These are phyloP conservation scores for Seriola quinqueradiata DNA, from an alignment of 2,113 vertebrate species.

Conservation along the genomic window DNA sequence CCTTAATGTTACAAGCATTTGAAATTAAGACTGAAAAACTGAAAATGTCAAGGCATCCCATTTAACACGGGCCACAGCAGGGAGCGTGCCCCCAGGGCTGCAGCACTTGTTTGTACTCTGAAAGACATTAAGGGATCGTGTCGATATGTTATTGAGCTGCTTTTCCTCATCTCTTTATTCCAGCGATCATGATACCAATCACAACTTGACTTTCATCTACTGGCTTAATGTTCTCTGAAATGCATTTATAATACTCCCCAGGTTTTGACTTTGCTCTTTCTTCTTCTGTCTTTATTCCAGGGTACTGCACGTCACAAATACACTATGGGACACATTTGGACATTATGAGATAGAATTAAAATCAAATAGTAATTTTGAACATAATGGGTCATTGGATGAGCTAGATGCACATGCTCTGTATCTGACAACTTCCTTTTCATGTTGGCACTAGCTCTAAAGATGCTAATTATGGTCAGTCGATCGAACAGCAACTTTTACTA, in stretches of 20 bases:
- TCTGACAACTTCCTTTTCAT: too few species aligned
- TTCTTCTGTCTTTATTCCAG: background rate
- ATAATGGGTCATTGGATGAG: too few species aligned
- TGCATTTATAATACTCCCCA: conserved; percentile 18
- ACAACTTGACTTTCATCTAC: conserved; percentile 20
- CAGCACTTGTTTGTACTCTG: conserved; percentile 50
- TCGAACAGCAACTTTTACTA: too few species aligned
- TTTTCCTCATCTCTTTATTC: conserved; percentile 63
- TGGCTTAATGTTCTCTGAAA: background rate
- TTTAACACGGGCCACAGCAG: conserved; percentile 47
- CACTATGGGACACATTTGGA: too few species aligned
- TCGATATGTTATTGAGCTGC: conserved; percentile 65
- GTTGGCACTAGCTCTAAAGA: too few species aligned
- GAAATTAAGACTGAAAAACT: conserved; percentile 23
- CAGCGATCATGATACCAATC: conserved; percentile 28
- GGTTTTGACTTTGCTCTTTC: conserved; percentile 11
- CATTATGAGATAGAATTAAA: too few species aligned
- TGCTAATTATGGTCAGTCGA: too few species aligned
- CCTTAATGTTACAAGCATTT: background rate
- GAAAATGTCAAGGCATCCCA: conserved; percentile 46
- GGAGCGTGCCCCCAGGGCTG: conserved; percentile 16
- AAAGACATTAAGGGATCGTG: conserved; percentile 43
- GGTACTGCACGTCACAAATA: conserved; percentile 7
- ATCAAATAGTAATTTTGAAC: too few species aligned
- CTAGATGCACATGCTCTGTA: too few species aligned